Base-by-base conservation (phyloP, 2,797 vertebrate genomes). In the Parauchenoglanis ngamensis region DNA sequence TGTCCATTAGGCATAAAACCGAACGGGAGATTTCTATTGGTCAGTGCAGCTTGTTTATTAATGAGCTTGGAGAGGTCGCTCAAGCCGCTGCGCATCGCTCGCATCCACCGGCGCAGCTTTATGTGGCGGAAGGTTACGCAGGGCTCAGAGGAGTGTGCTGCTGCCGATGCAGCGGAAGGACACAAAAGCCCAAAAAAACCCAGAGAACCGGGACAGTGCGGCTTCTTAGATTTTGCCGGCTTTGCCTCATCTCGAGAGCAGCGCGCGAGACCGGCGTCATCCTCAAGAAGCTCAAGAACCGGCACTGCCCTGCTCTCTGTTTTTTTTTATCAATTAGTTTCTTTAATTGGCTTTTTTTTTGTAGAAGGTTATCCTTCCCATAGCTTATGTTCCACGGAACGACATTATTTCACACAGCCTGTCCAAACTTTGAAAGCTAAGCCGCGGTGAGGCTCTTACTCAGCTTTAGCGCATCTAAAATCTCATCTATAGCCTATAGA, bases 231-330 rank as follows among this genome's bases (percentile, higher is more conserved):
- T 92, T 91, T 90, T 86, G 91, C 94, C 95, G 94, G 95, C 94
- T 95, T 94, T 92, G 88, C 91, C 92, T 92, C 93, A 91, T 92
- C 91, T 90, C 91, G 92, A 93, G 93, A 94, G 92, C 93, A 92
- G 81, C 86, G 92, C 92, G 92, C 90, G 92, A 88, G 90, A 92
- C 78, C 90, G 92, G 91, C 92, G 90, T 93, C 89, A 90, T 93
- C 89, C 90, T 89, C 76, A 92, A 93, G 94, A 94, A 93, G 89
- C 90, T 89, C 76, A 92, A 93, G 94, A 94, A 93, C 96, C 56
- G 95, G 95, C 95, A 94, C 94, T 91, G 93, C 94, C 94, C 95
- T 93, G 94, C 94, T 94, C 93, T 91, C 89, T 91, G 84, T 88
- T 72, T 35, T 57, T 91, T 87, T 46, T n/a, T 49, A 49, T 49